These are phyloP conservation scores for Ommatoiulus sabulosus DNA, from an alignment of 2,888 invertebrate genomes.

Conservation along the genomic window DNA sequence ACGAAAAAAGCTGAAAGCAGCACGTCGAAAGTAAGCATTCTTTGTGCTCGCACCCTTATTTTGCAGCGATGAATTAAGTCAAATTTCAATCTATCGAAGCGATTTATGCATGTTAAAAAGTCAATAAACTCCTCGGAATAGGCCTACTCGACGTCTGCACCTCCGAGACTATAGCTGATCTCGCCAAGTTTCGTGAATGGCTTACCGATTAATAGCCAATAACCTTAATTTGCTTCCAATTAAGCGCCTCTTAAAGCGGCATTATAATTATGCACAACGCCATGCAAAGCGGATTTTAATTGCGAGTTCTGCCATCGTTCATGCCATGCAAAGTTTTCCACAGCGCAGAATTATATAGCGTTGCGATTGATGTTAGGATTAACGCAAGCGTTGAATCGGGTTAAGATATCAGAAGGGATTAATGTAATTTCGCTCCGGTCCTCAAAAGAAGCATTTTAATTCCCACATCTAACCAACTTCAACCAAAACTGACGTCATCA, in stretches of 20 bases:
- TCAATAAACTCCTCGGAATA: not conserved
- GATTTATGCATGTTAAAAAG: too few species aligned
- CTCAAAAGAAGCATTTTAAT: not conserved
- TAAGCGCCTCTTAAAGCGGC: not conserved
- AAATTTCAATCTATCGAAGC: too few species aligned
- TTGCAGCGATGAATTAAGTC: too few species aligned
- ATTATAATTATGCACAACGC: not conserved
- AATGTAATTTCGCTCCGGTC: not conserved
- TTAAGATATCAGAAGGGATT: conserved; percentile 2
- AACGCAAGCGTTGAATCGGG: conserved; percentile 2
- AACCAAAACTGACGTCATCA: not conserved
- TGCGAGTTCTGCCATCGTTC: conserved; percentile 4
- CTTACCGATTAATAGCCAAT: not conserved
- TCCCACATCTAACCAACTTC: not conserved
- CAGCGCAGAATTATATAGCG: not conserved
- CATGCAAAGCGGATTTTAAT: conserved; percentile 22
- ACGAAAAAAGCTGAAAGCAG: too few species aligned
- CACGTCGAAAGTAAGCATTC: too few species aligned
- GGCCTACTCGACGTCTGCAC: not conserved
- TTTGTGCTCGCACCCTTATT: too few species aligned
- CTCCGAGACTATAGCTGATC: not conserved
- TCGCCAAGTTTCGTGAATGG: not conserved
- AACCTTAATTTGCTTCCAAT: conserved; percentile 21
- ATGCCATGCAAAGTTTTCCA: not conserved
- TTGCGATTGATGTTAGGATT: conserved; percentile 17